Percentiles rank a stretch among this genome's conserved stretches.
phyloP scores from a whole-genome alignment of 2,797 vertebrate genomes.

The Epinephelus malabaricus region DNA sequence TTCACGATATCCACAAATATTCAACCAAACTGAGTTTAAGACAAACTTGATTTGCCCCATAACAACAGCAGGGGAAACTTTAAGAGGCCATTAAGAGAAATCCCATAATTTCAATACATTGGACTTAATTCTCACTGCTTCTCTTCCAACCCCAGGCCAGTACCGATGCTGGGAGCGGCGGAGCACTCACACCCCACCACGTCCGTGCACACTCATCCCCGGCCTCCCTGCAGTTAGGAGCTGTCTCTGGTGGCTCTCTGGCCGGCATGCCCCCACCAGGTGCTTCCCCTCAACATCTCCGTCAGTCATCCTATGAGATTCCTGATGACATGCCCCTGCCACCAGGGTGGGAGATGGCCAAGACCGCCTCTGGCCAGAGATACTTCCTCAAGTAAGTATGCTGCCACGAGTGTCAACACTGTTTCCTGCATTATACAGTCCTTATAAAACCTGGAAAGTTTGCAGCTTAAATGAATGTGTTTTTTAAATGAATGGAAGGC shows the following conservation, averaged over 20 bases:
- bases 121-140: not conserved
- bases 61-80: not conserved
- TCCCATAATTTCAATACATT: not conserved
- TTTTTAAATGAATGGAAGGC: not conserved
- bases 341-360: slow-evolving; percentile 99
- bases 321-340: slow-evolving; percentile 96
- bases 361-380: slow-evolving; percentile 97
- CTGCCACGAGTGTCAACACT: not conserved
- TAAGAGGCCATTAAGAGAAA: too few species aligned
- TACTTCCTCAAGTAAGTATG: slow-evolving; percentile 98
- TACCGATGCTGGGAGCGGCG: slow-evolving; percentile 94
- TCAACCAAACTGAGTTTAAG: not conserved
- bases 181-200: slow-evolving; percentile 94
- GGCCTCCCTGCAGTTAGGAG: slow-evolving; percentile 94
- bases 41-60: not conserved
- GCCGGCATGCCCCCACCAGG: slow-evolving; percentile 88
- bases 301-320: slow-evolving; percentile 97
- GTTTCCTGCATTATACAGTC: not conserved
- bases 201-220: slow-evolving; percentile 98
- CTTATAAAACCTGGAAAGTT: not conserved
- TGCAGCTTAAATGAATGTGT: not conserved
- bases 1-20: not conserved
- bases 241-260: slow-evolving; percentile 90
- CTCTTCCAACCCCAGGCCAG: slow-evolving; percentile 87
- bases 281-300: slow-evolving; percentile 92